Evolutionary conservation across 2,888 invertebrate genomes (phyloP), one percentile per base, ranked within the genome.

Genomic region (Imbricaverruca yamaguchii): DNA sequence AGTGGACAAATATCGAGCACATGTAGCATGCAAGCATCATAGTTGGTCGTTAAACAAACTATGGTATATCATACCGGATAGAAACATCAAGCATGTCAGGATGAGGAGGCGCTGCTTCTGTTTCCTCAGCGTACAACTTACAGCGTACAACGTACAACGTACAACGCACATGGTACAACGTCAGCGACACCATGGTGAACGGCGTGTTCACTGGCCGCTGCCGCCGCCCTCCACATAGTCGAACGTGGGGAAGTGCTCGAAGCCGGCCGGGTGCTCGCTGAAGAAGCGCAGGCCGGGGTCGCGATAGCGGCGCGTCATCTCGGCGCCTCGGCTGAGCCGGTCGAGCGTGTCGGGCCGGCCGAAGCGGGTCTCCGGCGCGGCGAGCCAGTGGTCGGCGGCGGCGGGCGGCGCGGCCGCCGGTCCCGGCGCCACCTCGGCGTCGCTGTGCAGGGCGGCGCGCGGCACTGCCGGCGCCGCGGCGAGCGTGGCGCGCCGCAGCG

Each of bases 181-280:
- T 39, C 39, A 39, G 39, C 39, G 39, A 39, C 39, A 39, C 39
- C 39, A 39, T 39, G 2, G 39, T 39, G 39, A 39, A 39, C 39
- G 2, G 39, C 39, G 4, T 39, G 39, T 4, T 61, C 61, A 69
- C 2, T 69, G 25, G 11, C 7, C 39, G 6, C 23, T 13, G 15
- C 39, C 23, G 39, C 15, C 39, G 15, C 7, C 21, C 74, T 74
- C 74, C 9, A 74, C 55, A 18, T 74, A 74, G 21, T 74, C 74
- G 21, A 74, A 74, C 10, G 53, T 74, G 21, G 74, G 74, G 11
- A 74, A 74, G 74, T 74, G 53, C 74, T 74, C 74, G 55, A 74
- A 74, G 53, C 74, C 74, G 53, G 53, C 21, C 53, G 74, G 74
- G 55, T 74, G 74, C 0, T 18, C 13, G 1, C 74, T 53, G 74